phyloP scores from a whole-genome alignment of 2,797 vertebrate species.

The Artibeus lituratus region DNA sequence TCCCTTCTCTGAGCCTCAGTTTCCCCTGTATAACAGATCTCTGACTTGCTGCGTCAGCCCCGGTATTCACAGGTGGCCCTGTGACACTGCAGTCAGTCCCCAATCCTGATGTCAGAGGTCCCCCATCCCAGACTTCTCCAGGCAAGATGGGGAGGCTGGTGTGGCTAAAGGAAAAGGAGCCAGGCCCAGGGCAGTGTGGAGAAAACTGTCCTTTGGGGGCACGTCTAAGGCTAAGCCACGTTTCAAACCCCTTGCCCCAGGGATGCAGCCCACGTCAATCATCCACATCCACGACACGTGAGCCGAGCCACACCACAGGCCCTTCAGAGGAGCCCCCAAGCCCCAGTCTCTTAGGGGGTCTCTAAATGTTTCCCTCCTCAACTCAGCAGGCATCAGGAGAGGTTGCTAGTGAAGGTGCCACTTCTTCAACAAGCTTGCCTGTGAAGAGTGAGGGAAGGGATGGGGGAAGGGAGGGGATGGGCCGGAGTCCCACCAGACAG shows the following conservation, averaged over 20 bases:
- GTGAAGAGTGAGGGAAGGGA: accelerated
- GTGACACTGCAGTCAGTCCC: not conserved
- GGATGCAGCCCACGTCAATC: constrained; percentile 74
- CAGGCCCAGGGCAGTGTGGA: not conserved
- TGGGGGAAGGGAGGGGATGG: too few species aligned
- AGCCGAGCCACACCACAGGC: not conserved
- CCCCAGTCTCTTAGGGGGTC: not conserved
- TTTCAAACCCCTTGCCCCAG: constrained; percentile 72
- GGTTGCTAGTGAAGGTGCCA: not conserved
- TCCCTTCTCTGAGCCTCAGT: not conserved
- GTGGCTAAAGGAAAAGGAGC: not conserved
- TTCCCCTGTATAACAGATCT: not conserved
- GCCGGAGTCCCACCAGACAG: not conserved
- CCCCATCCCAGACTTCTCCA: not conserved
- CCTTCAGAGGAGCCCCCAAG: not conserved
- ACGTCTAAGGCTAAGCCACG: constrained; percentile 74
- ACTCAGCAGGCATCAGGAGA: not conserved
- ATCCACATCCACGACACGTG: constrained; percentile 65
- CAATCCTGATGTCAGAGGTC: not conserved
- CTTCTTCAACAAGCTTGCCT: not conserved
- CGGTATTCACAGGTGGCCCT: not conserved
- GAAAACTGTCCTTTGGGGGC: constrained; percentile 67
- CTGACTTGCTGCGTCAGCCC: not conserved
- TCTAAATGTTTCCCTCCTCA: not conserved
- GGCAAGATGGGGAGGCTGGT: not conserved